These are phyloP conservation scores for Trogon melanurus DNA, from an alignment of 2,113 vertebrate genomes.

Conservation along the genomic window DNA sequence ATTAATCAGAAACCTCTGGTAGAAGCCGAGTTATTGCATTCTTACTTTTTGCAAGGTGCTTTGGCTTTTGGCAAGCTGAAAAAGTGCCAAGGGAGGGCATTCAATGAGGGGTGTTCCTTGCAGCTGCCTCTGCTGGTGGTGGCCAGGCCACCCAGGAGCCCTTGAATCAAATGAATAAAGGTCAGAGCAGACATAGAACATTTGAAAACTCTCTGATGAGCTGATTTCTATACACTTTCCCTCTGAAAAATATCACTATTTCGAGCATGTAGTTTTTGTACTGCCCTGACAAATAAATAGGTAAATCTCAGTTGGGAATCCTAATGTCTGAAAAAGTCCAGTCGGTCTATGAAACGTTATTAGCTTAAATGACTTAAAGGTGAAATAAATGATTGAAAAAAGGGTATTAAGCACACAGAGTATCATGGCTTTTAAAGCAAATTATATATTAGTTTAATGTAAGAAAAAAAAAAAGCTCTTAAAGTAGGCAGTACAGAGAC, in stretches of 20 bases:
- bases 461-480: background rate
- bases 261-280: background rate
- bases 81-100: background rate
- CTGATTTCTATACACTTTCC: background rate
- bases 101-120: background rate
- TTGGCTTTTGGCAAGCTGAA: background rate
- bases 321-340: background rate
- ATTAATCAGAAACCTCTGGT: background rate
- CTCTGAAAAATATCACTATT: background rate
- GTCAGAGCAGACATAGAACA: background rate
- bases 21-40: background rate
- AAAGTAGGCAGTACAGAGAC: background rate
- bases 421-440: background rate
- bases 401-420: background rate
- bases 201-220: background rate
- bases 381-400: background rate
- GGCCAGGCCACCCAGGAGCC: background rate
- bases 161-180: background rate
- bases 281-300: background rate
- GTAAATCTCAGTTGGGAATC: background rate
- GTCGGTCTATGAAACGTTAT: background rate
- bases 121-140: accelerated
- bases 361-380: background rate
- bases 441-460: background rate
- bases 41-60: background rate